Evolutionary conservation across 2,888 invertebrate species (phyloP).

Genomic region (Eubasilissa splendida): DNA sequence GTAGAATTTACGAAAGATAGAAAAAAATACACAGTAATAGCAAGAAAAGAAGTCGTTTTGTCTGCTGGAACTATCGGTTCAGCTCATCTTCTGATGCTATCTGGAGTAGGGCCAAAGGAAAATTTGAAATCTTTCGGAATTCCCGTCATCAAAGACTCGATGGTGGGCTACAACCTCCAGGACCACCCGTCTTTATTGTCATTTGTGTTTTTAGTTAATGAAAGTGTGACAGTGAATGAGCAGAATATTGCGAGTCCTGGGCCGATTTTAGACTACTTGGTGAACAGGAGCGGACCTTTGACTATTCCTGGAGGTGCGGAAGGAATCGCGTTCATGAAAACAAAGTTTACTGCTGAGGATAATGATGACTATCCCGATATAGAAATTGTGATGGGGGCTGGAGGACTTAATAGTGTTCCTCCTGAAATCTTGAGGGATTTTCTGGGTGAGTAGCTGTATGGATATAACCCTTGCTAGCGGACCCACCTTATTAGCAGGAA

Average conservation of each 20-base stretch:
- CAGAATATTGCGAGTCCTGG: slow-evolving; percentile 70
- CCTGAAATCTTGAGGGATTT: slow-evolving; percentile 78
- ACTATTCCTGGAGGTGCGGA: slow-evolving; percentile 86
- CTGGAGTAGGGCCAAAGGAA: slow-evolving; percentile 82
- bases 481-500: too few species aligned
- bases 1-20: slow-evolving; percentile 80
- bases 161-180: slow-evolving; percentile 87
- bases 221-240: slow-evolving; percentile 79
- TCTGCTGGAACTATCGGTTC: slow-evolving; percentile 88
- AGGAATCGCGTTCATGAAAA: slow-evolving; percentile 82
- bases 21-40: slow-evolving; percentile 69
- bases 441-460: slow-evolving; percentile 68
- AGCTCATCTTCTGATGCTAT: slow-evolving; percentile 89
- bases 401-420: slow-evolving; percentile 82
- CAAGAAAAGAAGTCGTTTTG: slow-evolving; percentile 83
- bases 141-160: slow-evolving; percentile 76
- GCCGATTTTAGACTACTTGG: slow-evolving; percentile 76
- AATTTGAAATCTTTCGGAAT: slow-evolving; percentile 76
- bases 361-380: slow-evolving; percentile 80
- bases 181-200: slow-evolving; percentile 85
- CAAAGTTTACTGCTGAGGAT: slow-evolving; percentile 70
- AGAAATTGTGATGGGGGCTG: slow-evolving; percentile 85
- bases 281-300: slow-evolving; percentile 79
- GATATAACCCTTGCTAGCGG: too few species aligned
- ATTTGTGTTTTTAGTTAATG: slow-evolving; percentile 81